Base-by-base conservation (phyloP, 2,888 invertebrate species). In the Sphecodes monilicornis region DNA sequence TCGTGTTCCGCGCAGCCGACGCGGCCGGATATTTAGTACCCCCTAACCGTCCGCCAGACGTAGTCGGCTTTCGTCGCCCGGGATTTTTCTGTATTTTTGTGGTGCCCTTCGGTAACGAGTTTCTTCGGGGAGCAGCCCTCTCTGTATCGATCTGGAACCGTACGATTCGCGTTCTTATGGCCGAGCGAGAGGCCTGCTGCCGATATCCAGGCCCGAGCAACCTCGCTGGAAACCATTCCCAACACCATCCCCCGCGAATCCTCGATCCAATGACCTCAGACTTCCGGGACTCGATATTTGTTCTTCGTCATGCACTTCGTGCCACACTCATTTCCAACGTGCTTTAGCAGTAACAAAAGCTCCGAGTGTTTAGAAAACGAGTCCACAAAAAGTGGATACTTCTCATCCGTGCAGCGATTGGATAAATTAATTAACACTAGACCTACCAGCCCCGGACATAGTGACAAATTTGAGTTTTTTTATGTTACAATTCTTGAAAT, bases 1-100 rank as follows among this genome's bases (percentile, higher is more conserved):
- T 86, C 86, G 85, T 82, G 78, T 85, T 89, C 80, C 76, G 68
- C 80, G 88, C 85, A 78, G 54, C 85, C 73, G 86, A 88, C 81
- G 81, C 78, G 68, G 71, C 69, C 66, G 73, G 86, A 84, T 78
- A 82, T 84, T 88, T 88, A 85, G 73, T 75, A 79, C 76, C 74
- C 74, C 82, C 79, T 82, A 81, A 81, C 76, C 76, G 74, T 81
- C 84, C 46, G 29, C 82, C 46, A 71, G 80, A 71, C 80, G 64
- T 78, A 78, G 82, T 74, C 83, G 74, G 78, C 76, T 85, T 84
- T 80, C 84, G 74, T 75, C 83, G 83, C 78, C 64, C 41, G 81
- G 71, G 78, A 82, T 85, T 82, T 82, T 82, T 82, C 83, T 78
- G 72, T 39, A 85, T 78, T 82, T 82, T 82, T 85, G 78, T 82